Evolutionary conservation across 2,888 invertebrate genomes (phyloP).

Genomic region (Drosophila borealis): DNA sequence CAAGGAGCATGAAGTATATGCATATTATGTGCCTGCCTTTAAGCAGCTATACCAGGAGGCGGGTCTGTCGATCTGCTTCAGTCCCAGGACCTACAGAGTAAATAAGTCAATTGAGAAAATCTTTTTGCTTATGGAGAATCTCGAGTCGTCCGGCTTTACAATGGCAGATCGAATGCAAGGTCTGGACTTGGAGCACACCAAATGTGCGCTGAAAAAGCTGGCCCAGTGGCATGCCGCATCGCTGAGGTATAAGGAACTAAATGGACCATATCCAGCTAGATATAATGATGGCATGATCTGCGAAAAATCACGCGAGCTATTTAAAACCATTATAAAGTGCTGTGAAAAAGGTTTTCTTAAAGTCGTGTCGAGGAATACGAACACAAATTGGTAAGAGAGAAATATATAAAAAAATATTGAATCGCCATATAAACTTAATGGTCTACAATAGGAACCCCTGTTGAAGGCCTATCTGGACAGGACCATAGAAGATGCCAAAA

Average conservation of each 20-base stretch:
- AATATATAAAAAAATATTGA: background rate
- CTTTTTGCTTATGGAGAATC: constrained; percentile 74
- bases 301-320: constrained; percentile 28
- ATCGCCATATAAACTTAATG: background rate
- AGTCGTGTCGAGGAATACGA: constrained; percentile 51
- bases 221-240: constrained; percentile 83
- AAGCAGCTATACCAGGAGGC: constrained; percentile 55
- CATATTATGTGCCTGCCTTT: constrained; percentile 58
- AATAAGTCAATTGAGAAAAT: constrained; percentile 24
- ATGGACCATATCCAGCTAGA: constrained; percentile 52
- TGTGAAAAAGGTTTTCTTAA: constrained; percentile 26
- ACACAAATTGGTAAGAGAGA: constrained; percentile 65
- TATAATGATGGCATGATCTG: constrained; percentile 40
- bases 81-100: constrained; percentile 43
- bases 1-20: constrained; percentile 66
- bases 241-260: constrained; percentile 57
- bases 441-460: background rate
- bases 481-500: constrained; percentile 2
- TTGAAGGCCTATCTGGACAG: background rate
- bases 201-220: constrained; percentile 71
- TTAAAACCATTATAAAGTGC: constrained; percentile 12
- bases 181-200: constrained; percentile 72
- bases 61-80: constrained; percentile 41
- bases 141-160: constrained; percentile 60
- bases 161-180: constrained; percentile 70